Conservation (phyloP, 2,113 vertebrate species). For the Apteryx owenii region DNA sequence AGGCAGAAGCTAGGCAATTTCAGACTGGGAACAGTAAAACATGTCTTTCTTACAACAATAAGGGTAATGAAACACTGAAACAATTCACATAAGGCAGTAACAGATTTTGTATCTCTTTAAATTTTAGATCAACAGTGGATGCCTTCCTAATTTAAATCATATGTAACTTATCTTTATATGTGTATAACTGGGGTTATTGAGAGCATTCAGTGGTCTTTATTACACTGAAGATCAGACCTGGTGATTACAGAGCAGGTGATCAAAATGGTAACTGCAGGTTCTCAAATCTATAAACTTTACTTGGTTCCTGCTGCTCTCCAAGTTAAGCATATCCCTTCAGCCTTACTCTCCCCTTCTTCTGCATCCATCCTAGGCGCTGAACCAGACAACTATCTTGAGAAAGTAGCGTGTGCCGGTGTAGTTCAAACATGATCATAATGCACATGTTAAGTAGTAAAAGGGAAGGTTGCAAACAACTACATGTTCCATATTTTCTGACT, state of each 20-base stretch:
- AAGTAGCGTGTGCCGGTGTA: neutral
- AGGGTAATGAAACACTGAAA: neutral
- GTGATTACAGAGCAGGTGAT: neutral
- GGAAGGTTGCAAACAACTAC: neutral
- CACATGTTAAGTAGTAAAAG: neutral
- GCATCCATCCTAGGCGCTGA: neutral
- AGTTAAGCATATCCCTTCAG: neutral
- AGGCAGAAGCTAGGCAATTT: neutral
- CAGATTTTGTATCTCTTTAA: neutral
- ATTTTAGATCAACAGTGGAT: neutral
- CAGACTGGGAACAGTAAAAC: neutral
- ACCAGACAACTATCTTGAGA: neutral
- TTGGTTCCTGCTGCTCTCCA: neutral
- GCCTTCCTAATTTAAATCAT: neutral
- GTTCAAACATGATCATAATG: neutral
- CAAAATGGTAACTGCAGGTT: neutral
- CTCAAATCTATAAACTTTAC: neutral
- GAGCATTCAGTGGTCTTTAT: neutral
- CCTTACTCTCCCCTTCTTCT: neutral
- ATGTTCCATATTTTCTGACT: neutral
- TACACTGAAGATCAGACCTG: neutral
- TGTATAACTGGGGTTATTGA: neutral
- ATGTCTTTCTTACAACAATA: accelerated
- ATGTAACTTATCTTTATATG: neutral
- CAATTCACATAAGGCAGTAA: accelerated